Evolutionary conservation across 2,888 invertebrate genomes (phyloP), one percentile per base, ranked within the genome.

Genomic region (Himalopsyche japonica): DNA sequence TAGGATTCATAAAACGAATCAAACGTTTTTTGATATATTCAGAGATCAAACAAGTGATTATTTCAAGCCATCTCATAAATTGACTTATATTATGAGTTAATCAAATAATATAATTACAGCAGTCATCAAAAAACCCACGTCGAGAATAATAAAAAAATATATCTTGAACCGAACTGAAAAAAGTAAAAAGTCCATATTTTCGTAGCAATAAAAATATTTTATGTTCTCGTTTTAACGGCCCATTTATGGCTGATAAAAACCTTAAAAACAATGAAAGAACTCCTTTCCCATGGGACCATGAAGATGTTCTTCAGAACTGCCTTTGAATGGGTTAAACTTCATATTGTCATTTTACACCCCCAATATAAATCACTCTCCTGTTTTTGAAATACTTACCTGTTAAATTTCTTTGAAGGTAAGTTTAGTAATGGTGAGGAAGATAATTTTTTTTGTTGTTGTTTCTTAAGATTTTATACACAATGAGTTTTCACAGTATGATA

Each of bases 191-290:
- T 81, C 84, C 84, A 84, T 84, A 84, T 84, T 84, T 84, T 78
- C 78, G 47, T 80, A 57, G 81, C 34, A 37, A 78, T 84, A 79
- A 84, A 84, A 84, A 81, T 81, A 79, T 48, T 84, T 57, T 76
- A 57, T 49, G 37, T 80, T 79, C 24, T 70, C 20, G 20, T 77
- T 81, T 84, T 83, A 81, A 83, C 77, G 64, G 81, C 64, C 43
- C 57, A 64, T 84, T 84, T 84, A 84, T 84, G 84, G 76, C 81
- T 77, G 84, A 83, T 84, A 82, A 70, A 82, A 84, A 84, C 76
- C 70, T 79, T 34, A 64, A 76, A 80, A 57, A 78, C 34, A 30
- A 81, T 70, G 70, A 30, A 79, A 48, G 57, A 64, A 64, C 30
- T 81, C 34, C 47, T 47, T 78, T 84, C 80, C 57, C 79, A 81